phyloP scores from a whole-genome alignment of 2,113 vertebrate genomes.

The Corythornis cristatus region DNA sequence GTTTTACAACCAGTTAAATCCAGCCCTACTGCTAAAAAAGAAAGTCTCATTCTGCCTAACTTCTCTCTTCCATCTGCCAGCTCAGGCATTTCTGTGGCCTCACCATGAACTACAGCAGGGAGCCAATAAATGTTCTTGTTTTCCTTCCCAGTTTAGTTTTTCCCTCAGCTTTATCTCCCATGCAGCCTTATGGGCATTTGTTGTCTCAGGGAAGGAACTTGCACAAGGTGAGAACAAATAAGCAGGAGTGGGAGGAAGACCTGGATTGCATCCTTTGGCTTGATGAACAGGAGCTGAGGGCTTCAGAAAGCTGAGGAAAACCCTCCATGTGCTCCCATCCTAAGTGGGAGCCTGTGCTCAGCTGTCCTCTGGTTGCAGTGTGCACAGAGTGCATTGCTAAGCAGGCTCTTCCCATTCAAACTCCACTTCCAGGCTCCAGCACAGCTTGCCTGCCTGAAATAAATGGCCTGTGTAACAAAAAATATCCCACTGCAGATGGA shows the following conservation, averaged over 20 bases:
- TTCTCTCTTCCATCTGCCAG: neutral
- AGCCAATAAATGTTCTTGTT: neutral
- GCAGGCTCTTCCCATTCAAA: neutral
- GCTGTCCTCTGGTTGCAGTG: neutral
- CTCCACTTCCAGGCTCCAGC: neutral
- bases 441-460: neutral
- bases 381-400: neutral
- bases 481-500: neutral
- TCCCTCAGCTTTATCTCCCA: neutral
- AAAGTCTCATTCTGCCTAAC: neutral
- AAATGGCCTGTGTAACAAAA: neutral
- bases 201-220: neutral
- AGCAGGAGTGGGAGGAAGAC: neutral
- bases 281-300: neutral
- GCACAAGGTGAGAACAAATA: neutral
- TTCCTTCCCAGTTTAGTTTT: neutral
- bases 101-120: neutral
- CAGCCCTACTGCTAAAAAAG: neutral
- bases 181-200: neutral
- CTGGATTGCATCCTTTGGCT: neutral
- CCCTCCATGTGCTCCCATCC: neutral
- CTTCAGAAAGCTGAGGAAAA: neutral
- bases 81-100: neutral
- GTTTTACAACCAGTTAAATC: neutral
- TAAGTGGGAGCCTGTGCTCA: neutral